These are phyloP conservation scores for Cheirogaleus medius DNA, from an alignment of 2,113 vertebrate species.

Conservation along the genomic window DNA sequence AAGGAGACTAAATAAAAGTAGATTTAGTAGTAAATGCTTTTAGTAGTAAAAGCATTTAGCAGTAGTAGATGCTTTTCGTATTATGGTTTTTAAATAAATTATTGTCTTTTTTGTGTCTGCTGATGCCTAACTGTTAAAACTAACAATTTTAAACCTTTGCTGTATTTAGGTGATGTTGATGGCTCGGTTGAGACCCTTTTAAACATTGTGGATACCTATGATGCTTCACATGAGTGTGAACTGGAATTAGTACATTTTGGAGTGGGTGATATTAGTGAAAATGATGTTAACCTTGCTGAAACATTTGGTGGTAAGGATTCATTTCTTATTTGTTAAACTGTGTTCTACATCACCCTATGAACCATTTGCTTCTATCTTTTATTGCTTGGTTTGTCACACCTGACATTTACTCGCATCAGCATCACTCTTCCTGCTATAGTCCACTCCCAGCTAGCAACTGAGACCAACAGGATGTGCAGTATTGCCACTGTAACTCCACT, in stretches of 20 bases:
- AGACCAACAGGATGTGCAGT: neutral
- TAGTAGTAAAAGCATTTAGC: too few relatives aligned
- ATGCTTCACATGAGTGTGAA: constrained; percentile 90
- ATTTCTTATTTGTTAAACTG: neutral
- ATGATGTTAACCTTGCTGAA: constrained; percentile 92
- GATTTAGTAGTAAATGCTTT: neutral
- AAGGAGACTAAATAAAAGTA: neutral
- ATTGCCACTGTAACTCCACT: neutral
- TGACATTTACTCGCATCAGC: neutral
- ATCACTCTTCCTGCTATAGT: neutral
- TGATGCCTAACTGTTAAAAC: neutral
- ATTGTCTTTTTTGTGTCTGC: constrained; percentile 26
- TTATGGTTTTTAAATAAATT: neutral
- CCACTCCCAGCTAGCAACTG: neutral
- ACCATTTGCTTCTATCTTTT: neutral
- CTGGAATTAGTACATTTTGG: constrained; percentile 94
- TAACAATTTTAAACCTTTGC: constrained; percentile 50
- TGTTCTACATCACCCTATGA: neutral
- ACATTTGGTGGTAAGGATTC: constrained; percentile 88
- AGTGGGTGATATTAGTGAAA: constrained; percentile 94
- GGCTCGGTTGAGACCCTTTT: constrained; percentile 95
- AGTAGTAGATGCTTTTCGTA: neutral
- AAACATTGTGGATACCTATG: constrained; percentile 91
- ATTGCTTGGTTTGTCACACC: neutral
- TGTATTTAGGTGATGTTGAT: constrained; percentile 92